Conservation (phyloP, 2,888 invertebrate species). For the Eupithecia subfuscata region DNA sequence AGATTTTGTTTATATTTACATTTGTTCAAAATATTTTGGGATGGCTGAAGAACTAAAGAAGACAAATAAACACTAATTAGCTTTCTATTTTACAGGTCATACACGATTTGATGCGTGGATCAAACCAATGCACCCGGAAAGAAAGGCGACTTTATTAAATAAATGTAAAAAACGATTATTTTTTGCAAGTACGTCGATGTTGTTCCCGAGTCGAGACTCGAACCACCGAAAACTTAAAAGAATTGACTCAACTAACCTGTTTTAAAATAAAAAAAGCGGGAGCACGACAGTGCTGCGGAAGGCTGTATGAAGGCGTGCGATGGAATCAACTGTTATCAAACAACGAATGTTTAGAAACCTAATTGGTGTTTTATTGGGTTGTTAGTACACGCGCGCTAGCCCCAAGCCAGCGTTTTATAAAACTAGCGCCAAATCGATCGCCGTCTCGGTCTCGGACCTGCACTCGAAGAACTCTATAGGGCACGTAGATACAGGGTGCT, state of each 20-base stretch:
- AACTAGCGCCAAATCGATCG: conserved; percentile 39
- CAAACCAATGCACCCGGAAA: not conserved
- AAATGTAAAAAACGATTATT: not conserved
- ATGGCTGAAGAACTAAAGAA: not conserved
- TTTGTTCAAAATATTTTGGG: not conserved
- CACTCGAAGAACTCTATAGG: conserved; percentile 23
- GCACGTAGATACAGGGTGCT: conserved; percentile 25
- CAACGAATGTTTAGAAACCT: conserved; percentile 61
- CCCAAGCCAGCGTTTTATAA: conserved; percentile 39
- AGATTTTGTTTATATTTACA: not conserved
- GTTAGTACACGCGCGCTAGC: conserved; percentile 55
- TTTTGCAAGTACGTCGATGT: not conserved
- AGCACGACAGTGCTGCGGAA: conserved; percentile 24
- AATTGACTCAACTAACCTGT: conserved; percentile 23
- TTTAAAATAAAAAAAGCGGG: conserved; percentile 11
- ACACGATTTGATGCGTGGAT: not conserved
- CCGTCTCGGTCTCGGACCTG: conserved; percentile 29
- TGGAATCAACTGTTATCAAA: conserved; percentile 52
- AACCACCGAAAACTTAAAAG: not conserved
- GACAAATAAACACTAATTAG: not conserved
- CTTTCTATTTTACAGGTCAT: not conserved
- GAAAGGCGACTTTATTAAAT: not conserved
- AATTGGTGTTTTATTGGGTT: conserved; percentile 69
- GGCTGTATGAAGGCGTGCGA: conserved; percentile 29
- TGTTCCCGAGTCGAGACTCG: not conserved